Base-by-base conservation (phyloP, 2,797 vertebrate genomes). In the Malacoraja senta region DNA sequence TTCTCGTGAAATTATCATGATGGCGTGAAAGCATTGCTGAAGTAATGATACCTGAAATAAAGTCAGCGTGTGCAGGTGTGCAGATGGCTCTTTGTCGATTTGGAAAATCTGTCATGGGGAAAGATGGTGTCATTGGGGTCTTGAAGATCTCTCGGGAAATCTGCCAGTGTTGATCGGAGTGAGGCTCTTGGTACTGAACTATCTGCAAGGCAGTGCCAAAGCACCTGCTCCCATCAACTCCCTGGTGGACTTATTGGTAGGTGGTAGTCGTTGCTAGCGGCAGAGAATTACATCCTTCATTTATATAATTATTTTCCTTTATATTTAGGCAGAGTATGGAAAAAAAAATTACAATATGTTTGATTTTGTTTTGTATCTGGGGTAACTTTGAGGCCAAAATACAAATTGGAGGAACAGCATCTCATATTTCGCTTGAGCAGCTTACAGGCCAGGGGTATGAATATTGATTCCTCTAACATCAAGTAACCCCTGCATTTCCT, bases 31-130 rank as follows among this genome's bases (percentile, higher is more conserved):
- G 35, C 90, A 44, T 71, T 44, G 90, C 90, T 91, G 90, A 91
- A 29, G 90, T 91, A 91, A 91, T 91, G 68, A 21, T 65, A 71
- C 68, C 68, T 53, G 71, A 74, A 91, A 91, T 91, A 91, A 91
- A 91, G 24, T 68, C 44, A 35, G 68, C 44, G 3, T 3, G 86
- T 15, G 26, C 29, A 72, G 68, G 68, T 38, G 90, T 71, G 68
- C 86, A 38, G 68, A 72, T 74, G 90, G 90, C 26, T 71, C 72
- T 35, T 91, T 91, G 38, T 44, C 44, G 35, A 35, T 21, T 91
- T 74, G 35, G 90, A 91, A 91, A 74, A 72, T 72, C 68, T 72
- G 90, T 17, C 68, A 24, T 35, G 38, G 90, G 38, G 21, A 74
- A 74, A 74, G 90, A 38, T 32, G 35, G 19, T 72, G 68, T 72